Conservation (phyloP, 1,140 invertebrate genomes). For the Uloborus diversus region DNA sequence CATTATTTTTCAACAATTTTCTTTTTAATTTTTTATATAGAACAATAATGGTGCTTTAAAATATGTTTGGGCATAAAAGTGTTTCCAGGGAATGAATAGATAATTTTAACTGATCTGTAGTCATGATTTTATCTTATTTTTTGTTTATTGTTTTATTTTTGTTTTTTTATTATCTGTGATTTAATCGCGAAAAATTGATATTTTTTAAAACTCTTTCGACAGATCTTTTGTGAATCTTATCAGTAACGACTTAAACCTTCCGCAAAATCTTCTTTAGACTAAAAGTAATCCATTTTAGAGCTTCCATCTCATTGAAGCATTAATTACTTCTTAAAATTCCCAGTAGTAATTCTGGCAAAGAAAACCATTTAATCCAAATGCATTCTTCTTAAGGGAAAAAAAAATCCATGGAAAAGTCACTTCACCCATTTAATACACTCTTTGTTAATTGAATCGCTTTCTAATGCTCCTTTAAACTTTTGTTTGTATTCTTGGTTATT, state of each 20-base stretch:
- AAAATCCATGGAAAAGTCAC: conserved; percentile 23
- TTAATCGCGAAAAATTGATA: too few relatives aligned
- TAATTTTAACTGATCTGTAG: too few relatives aligned
- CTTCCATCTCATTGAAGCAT: conserved; percentile 2
- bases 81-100: too few relatives aligned
- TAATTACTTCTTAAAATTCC: conserved; percentile 44
- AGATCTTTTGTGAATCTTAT: too few relatives aligned
- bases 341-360: conserved; percentile 33
- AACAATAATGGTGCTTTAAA: too few relatives aligned
- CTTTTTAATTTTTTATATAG: too few relatives aligned
- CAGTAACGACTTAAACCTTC: neutral
- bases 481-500: conserved; percentile 4
- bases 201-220: too few relatives aligned
- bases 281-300: conserved; percentile 43
- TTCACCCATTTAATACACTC: conserved; percentile 35
- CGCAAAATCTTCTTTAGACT: conserved; percentile 29
- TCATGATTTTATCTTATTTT: too few relatives aligned
- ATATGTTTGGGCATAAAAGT: too few relatives aligned
- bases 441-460: conserved; percentile 47
- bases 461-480: conserved; percentile 49
- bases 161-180: too few relatives aligned
- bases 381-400: neutral
- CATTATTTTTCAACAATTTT: too few relatives aligned
- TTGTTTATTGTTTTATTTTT: too few relatives aligned
- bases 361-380: conserved; percentile 35